Conservation (phyloP, 2,113 vertebrate species). For the Passer domesticus region DNA sequence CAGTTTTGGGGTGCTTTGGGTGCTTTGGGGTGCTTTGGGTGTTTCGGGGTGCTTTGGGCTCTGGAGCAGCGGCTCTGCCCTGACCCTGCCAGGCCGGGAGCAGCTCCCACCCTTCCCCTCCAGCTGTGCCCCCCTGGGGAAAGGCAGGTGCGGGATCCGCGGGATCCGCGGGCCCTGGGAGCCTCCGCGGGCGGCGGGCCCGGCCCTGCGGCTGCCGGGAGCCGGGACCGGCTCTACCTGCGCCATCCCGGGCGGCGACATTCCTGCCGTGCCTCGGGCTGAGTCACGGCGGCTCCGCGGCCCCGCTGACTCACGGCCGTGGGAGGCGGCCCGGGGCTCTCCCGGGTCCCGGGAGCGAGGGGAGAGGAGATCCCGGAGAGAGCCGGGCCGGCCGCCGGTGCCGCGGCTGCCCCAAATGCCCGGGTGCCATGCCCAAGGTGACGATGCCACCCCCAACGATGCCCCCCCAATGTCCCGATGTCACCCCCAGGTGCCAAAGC, state of each 20-base stretch:
- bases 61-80: background rate
- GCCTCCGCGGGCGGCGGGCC: background rate
- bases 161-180: background rate
- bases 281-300: slow-evolving; percentile 19
- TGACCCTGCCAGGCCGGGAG: fast-evolving
- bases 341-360: background rate
- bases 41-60: too few species aligned
- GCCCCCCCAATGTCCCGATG: too few species aligned
- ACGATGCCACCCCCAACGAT: too few species aligned
- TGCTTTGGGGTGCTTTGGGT: fast-evolving
- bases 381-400: too few species aligned
- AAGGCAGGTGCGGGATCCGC: background rate
- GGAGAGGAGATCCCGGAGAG: too few species aligned
- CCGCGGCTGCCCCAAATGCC: too few species aligned
- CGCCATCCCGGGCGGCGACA: slow-evolving; percentile 6
- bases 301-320: background rate
- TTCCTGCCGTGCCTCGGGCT: slow-evolving; percentile 26
- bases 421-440: too few species aligned
- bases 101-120: background rate
- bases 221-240: slow-evolving; percentile 37
- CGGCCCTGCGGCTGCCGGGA: background rate
- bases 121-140: background rate
- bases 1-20: too few species aligned
- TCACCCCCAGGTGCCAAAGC: too few species aligned
- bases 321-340: background rate